Percentiles rank a stretch among this genome's conserved stretches.
These are phyloP conservation scores for Diarsia mendica DNA, from an alignment of 2,888 invertebrate genomes.

Conservation along the genomic window DNA sequence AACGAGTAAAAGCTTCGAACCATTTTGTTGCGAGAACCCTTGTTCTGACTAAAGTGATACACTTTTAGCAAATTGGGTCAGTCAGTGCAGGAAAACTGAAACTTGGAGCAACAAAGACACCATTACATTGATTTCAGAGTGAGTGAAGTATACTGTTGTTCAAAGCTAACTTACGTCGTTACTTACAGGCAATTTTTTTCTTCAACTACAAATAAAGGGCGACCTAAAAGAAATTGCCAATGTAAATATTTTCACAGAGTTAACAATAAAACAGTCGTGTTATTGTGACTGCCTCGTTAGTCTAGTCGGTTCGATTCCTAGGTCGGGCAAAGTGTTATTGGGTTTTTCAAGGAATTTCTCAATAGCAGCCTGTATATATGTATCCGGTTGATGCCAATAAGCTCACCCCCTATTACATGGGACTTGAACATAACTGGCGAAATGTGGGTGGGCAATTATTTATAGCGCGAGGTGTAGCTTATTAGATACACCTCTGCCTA, in stretches of 20 bases:
- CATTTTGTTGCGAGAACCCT: not conserved
- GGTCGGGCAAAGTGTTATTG: too few relatives aligned
- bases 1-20: constrained; percentile 1
- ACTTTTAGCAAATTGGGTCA: constrained; percentile 15
- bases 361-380: too few relatives aligned
- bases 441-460: too few relatives aligned
- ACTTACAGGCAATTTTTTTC: not conserved
- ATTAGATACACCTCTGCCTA: too few relatives aligned
- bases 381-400: too few relatives aligned
- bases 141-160: not conserved
- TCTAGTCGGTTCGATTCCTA: too few relatives aligned
- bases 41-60: not conserved
- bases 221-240: not conserved
- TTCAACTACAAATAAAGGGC: not conserved
- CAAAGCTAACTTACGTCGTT: not conserved
- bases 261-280: too few relatives aligned
- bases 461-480: too few relatives aligned
- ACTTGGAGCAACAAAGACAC: not conserved
- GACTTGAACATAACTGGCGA: too few relatives aligned
- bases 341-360: too few relatives aligned
- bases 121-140: not conserved
- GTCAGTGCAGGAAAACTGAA: not conserved
- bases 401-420: too few relatives aligned
- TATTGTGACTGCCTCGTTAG: not conserved
- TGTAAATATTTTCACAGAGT: too few relatives aligned